A percentile compares a stretch with the other conserved stretches of the same genome.
Evolutionary conservation across 2,888 invertebrate genomes (phyloP).

Genomic region (Pyrochroa serraticornis): DNA sequence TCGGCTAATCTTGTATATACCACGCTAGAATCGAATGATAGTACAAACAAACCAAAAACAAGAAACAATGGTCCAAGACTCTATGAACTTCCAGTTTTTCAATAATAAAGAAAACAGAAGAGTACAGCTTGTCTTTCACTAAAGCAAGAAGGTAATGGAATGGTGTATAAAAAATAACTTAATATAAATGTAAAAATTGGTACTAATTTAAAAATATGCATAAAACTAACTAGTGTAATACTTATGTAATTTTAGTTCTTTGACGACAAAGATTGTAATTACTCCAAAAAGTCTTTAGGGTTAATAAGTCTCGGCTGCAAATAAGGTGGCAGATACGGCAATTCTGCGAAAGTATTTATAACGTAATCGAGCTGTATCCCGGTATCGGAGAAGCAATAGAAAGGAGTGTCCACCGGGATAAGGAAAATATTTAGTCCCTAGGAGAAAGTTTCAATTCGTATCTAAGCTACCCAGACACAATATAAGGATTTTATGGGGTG

Average conservation of each 20-base stretch:
- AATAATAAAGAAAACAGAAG: no score
- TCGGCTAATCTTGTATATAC: no score
- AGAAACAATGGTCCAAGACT: no score
- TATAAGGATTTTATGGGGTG: conserved; percentile 52
- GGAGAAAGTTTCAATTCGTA: conserved; percentile 53
- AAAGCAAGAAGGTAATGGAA: no score
- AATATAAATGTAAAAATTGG: no score
- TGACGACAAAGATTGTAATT: conserved; percentile 5
- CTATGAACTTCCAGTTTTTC: no score
- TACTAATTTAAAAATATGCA: no score
- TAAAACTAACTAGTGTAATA: no score
- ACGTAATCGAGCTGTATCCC: conserved; percentile 44
- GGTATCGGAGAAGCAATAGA: conserved; percentile 52
- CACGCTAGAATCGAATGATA: no score
- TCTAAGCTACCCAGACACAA: conserved; percentile 51
- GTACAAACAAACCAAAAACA: no score
- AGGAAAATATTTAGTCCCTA: conserved; percentile 51
- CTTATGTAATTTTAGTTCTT: neutral
- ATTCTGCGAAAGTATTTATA: conserved; percentile 41
- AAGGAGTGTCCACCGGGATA: conserved; percentile 52
- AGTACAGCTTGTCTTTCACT: no score
- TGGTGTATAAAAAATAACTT: no score
- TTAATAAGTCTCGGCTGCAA: conserved; percentile 16
- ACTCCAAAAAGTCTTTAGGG: conserved; percentile 25
- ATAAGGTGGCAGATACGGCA: conserved; percentile 30